Base-by-base conservation (phyloP, 2,113 vertebrate species). In the Dunckerocampus dactyliophorus region DNA sequence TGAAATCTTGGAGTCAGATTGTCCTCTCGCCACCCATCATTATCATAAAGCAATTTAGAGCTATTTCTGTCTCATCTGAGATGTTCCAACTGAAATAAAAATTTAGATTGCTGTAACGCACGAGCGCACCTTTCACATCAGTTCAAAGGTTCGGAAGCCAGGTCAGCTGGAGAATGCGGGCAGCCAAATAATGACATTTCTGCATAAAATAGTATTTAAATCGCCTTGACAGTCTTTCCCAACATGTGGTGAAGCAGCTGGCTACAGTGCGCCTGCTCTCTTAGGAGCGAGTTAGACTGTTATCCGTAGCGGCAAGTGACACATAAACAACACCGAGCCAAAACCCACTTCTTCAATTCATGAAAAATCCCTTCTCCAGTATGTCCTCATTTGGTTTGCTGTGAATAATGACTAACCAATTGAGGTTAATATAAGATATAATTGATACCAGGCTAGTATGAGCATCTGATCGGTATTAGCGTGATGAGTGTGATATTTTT, bases 181-280 rank as follows among this genome's bases (percentile, higher is more conserved):
- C 43, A 43, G 56, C 22, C 58, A 67, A 62, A 80, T 70, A 80
- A 75, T 68, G 63, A 54, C 51, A 71, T 65, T 81, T 77, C 59
- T 55, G 47, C 48, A 71, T 48, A 53, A 49, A 71, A 65, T 60
- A 20, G 28, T 51, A 34, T 58, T 59, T 76, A 62, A 86, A 67
- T 24, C 6, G 12, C 59, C 37, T 57, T 77, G 73, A 73, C 80
- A 73, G 63, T 53, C 59, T 61, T 37, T 65, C 62, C 62, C 62
- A 69, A 67, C 74, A 69, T 78, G 71, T 75, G 77, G 66, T 37
- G 51, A 75, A 76, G 75, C 76, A 83, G 70, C 80, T 82, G 76
- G 65, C 74, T 68, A 63, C 52, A 48, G 39, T 3, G 14, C 17
- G 57, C 59, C 58, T 57, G 21, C 20, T 79, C 59, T 72, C 69